A percentile compares a stretch with the other conserved stretches of the same genome.
phyloP scores from a whole-genome alignment of 2,888 invertebrate genomes.

The Dolichomitus sp. region DNA sequence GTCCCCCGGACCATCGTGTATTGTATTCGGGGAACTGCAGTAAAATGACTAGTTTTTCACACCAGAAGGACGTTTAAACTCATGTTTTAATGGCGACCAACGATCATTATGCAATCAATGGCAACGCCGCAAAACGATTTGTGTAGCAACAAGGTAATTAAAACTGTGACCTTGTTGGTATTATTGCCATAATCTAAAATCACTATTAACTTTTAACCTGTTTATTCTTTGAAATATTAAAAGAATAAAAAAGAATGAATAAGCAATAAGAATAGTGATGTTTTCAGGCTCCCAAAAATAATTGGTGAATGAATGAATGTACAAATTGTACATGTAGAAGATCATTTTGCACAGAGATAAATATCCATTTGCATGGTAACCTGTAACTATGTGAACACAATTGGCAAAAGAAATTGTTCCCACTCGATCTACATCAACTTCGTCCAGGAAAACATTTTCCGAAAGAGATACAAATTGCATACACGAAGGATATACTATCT shows the following conservation, averaged over 20 bases:
- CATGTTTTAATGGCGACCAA: constrained; percentile 1
- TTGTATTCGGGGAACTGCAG: background rate
- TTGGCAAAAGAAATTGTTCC: constrained; percentile 38
- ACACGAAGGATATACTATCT: constrained; percentile 44
- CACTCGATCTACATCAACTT: background rate
- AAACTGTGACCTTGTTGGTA: background rate
- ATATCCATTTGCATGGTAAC: background rate
- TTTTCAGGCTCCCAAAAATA: too few relatives aligned
- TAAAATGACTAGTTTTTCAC: background rate
- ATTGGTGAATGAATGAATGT: background rate
- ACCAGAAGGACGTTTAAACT: background rate
- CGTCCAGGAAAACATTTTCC: background rate
- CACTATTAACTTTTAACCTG: too few relatives aligned
- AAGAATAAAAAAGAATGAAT: background rate
- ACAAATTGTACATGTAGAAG: background rate
- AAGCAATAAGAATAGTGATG: too few relatives aligned
- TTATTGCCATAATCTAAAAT: too few relatives aligned
- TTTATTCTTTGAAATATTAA: too few relatives aligned
- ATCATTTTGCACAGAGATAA: background rate
- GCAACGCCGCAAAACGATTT: background rate
- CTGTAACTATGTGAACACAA: background rate
- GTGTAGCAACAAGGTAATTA: background rate
- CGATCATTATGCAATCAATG: constrained; percentile 2
- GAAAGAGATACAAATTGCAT: constrained; percentile 27
- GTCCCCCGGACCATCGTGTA: background rate